Evolutionary conservation across 92 coral and sea anemone species (phyloP), one percentile per base, ranked within the genome.

Genomic region (Porites cylindrica): DNA sequence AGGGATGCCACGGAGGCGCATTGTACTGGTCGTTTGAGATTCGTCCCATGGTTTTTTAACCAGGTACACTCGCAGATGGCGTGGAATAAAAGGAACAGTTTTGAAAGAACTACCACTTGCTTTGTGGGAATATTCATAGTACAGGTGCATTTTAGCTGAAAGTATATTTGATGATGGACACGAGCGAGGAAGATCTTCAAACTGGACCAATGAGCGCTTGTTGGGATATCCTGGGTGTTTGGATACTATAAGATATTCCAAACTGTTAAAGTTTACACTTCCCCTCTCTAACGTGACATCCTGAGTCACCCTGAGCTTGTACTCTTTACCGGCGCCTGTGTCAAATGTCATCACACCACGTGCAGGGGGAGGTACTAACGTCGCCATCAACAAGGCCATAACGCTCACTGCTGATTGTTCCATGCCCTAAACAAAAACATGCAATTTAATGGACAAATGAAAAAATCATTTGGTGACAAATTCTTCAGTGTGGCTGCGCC

Each of bases 11-110:
- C 56, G 38, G 0, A 18, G 16, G 24, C 96, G 85, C 47, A 68
- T 47, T 3, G 51, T 75, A 6, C 85, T 81, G 14, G 95, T 94
- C n/a, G 97, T 92, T 81, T 92, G 82, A 17, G 75, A 58, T 74
- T 94, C 97, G 2, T 32, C 64, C 97, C 97, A 89, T 5, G 71
- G 26, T 78, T 94, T 94, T 24, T 92, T 83, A 72, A 94, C 93
- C 80, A 79, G 32, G 83, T 84, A 92, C 26, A 82, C 95, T 43
- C 61, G 63, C 58, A 94, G 23, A 14, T 78, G 69, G 14, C 97
- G 95, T 7, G 81, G 76, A 53, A 94, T 82, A 8, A 29, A 74
- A 16, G 95, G 97, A 10, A 67, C 79, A 3, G 24, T 11, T 51
- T 62, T 8, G 1, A 70, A 70, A 59, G 78, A 58, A 50, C 79